Conservation (phyloP, 1,140 invertebrate genomes). For the Trypoxylus dichotomus region DNA sequence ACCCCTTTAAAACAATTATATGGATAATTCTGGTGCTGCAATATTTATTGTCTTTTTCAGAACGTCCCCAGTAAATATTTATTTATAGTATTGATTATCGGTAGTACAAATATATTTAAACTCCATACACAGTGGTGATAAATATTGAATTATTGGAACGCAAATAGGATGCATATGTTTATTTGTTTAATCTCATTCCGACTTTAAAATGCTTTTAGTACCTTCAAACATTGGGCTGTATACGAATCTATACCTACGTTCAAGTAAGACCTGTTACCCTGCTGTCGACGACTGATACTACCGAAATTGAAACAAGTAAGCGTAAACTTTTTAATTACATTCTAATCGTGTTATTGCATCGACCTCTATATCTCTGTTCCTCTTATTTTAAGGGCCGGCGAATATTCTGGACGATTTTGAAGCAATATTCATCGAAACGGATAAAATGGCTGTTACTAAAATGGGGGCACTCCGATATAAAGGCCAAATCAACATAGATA, state of each 20-base stretch:
- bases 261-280: not conserved
- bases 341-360: not conserved
- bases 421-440: constrained; percentile 26
- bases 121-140: not conserved
- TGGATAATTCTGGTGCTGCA: no score
- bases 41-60: no score
- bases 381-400: not conserved
- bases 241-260: not conserved
- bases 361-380: not conserved
- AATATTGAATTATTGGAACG: not conserved
- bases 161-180: not conserved
- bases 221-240: not conserved
- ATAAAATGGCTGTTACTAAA: constrained; percentile 12
- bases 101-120: not conserved
- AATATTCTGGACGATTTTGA: constrained; percentile 28
- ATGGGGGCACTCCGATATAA: constrained; percentile 22
- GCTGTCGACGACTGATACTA: not conserved
- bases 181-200: not conserved
- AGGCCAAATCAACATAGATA: not conserved
- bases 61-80: not conserved
- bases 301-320: not conserved
- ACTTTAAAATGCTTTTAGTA: not conserved
- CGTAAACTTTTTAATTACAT: not conserved
- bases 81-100: not conserved
- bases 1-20: no score